Conservation (phyloP, 2,797 vertebrate species). For the Typhlichthys subterraneus region DNA sequence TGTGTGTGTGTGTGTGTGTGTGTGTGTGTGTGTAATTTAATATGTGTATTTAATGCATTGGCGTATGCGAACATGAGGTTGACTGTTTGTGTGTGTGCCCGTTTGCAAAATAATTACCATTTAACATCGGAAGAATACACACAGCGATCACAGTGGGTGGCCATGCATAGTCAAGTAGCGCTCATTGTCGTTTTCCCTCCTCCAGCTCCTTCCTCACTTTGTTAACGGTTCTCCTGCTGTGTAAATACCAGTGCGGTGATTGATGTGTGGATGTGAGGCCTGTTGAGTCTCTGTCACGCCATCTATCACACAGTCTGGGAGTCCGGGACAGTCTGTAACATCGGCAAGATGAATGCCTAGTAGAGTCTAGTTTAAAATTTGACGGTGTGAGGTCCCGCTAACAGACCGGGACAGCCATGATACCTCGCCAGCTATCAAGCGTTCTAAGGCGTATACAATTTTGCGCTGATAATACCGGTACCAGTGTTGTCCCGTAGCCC, state of each 20-base stretch:
- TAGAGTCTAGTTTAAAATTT: too few species aligned
- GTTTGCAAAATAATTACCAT: constrained; percentile 34
- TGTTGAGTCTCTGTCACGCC: constrained; percentile 64
- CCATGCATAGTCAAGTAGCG: constrained; percentile 18
- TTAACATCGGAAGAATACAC: constrained; percentile 36
- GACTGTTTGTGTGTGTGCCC: constrained; percentile 27
- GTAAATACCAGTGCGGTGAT: constrained; percentile 71
- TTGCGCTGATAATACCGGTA: too few species aligned
- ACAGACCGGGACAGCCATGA: too few species aligned
- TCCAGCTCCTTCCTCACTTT: constrained; percentile 4
- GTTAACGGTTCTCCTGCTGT: constrained; percentile 53
- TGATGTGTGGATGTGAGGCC: constrained; percentile 64
- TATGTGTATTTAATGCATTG: constrained; percentile 4
- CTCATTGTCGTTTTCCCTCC: neutral
- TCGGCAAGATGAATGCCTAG: constrained; percentile 66
- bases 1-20: constrained; percentile 2
- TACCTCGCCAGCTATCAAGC: too few species aligned
- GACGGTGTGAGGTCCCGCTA: too few species aligned
- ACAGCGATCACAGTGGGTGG: constrained; percentile 30
- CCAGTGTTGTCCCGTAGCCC: too few species aligned
- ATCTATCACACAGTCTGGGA: constrained; percentile 67
- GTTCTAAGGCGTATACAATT: too few species aligned
- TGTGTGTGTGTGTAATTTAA: constrained; percentile 14
- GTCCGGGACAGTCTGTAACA: constrained; percentile 53
- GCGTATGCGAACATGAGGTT: neutral